phyloP scores from a whole-genome alignment of 2,797 vertebrate genomes.

The Ptychadena robeensis region DNA sequence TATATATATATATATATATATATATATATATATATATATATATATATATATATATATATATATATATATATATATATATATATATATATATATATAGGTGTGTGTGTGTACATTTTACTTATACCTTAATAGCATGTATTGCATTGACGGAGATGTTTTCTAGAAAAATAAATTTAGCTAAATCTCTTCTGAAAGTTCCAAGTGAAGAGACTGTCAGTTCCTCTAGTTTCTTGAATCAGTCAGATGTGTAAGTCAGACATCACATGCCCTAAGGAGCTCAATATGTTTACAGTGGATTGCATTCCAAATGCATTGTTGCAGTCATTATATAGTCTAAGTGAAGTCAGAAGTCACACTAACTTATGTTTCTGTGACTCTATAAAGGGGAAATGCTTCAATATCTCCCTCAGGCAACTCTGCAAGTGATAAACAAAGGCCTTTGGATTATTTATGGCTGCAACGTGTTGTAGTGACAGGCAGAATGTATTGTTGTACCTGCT shows the following conservation, averaged over 20 bases:
- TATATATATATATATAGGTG: no score
- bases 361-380: conserved; percentile 7
- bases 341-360: conserved; percentile 23
- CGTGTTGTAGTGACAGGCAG: not conserved
- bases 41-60: no score
- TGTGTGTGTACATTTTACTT: no score
- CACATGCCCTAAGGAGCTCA: conserved; percentile 25
- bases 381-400: conserved; percentile 7
- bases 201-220: conserved; percentile 25
- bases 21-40: no score
- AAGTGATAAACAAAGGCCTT: not conserved
- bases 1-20: no score
- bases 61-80: no score
- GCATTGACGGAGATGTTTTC: no score
- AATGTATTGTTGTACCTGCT: not conserved
- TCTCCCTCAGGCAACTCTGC: not conserved
- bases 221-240: conserved; percentile 24
- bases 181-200: conserved; percentile 28
- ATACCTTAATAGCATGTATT: no score
- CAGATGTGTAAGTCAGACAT: conserved; percentile 23
- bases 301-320: conserved; percentile 23
- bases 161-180: conserved; percentile 10
- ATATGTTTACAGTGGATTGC: conserved; percentile 29
- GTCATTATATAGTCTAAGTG: not conserved
- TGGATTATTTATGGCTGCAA: conserved; percentile 5